Conservation (phyloP, 1,140 invertebrate species). For the Conus betulinus region DNA sequence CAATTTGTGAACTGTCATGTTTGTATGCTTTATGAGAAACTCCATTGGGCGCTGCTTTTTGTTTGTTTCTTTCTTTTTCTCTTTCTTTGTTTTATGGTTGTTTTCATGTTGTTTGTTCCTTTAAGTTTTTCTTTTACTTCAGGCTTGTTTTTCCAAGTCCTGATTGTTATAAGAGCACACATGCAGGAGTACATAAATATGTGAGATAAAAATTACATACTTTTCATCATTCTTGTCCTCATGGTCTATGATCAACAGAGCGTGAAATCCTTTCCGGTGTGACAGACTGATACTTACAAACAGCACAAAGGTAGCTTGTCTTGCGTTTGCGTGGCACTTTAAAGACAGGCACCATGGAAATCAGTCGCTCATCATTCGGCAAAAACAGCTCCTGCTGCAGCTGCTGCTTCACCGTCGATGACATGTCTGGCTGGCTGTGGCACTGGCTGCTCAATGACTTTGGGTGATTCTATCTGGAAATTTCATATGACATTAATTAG, state of each 20-base stretch:
- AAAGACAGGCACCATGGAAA: conserved; percentile 87
- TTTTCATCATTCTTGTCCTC: neutral
- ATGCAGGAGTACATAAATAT: neutral
- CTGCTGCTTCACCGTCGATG: conserved; percentile 88
- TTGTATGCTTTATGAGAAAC: too few species aligned
- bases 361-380: conserved; percentile 85
- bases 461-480: too few species aligned
- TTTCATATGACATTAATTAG: too few species aligned
- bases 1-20: too few species aligned
- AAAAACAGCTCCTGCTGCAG: conserved; percentile 90
- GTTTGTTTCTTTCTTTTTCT: too few species aligned
- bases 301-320: conserved; percentile 87
- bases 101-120: too few species aligned
- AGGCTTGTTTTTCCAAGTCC: too few species aligned
- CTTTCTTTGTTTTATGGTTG: too few species aligned
- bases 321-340: conserved; percentile 85
- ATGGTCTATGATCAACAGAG: neutral
- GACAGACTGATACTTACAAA: conserved; percentile 76
- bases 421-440: conserved; percentile 74
- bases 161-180: too few species aligned
- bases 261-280: neutral
- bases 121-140: too few species aligned
- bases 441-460: too few species aligned
- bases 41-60: too few species aligned
- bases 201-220: neutral